phyloP scores from a whole-genome alignment of 2,113 vertebrate genomes.

The Oryzias melastigma region DNA sequence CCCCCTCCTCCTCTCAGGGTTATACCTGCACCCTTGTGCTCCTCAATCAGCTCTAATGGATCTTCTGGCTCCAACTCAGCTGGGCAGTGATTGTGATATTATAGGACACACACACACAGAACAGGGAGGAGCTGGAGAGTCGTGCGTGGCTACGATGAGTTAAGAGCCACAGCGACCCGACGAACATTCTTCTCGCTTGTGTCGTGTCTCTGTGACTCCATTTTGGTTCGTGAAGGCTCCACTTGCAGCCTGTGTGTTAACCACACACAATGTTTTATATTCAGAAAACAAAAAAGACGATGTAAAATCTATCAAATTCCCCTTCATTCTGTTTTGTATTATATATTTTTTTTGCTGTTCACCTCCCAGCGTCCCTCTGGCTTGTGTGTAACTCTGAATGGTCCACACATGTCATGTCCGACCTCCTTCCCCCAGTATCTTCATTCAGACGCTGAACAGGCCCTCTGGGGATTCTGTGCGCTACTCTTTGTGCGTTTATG shows the following conservation, averaged over 20 bases:
- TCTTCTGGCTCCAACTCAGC: constrained; percentile 72
- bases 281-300: neutral
- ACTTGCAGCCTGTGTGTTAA: neutral
- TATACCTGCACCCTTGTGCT: constrained; percentile 65
- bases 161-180: constrained; percentile 50
- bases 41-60: constrained; percentile 79
- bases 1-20: constrained; percentile 71
- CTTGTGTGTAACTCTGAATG: constrained; percentile 25
- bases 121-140: constrained; percentile 42
- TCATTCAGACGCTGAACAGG: constrained; percentile 44
- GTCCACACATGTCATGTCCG: constrained; percentile 40
- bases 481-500: constrained; percentile 32
- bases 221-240: neutral
- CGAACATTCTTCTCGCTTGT: constrained; percentile 32
- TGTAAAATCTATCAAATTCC: neutral
- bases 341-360: neutral
- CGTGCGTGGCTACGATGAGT: constrained; percentile 47
- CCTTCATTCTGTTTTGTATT: neutral
- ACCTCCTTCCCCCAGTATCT: constrained; percentile 24
- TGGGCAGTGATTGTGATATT: constrained; percentile 49
- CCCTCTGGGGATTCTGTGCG: constrained; percentile 52
- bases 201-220: constrained; percentile 39
- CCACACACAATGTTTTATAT: neutral
- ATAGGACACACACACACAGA: constrained; percentile 23
- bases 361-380: constrained; percentile 5